Conservation (phyloP, 2,888 invertebrate genomes). For the Bellardia pandia region DNA sequence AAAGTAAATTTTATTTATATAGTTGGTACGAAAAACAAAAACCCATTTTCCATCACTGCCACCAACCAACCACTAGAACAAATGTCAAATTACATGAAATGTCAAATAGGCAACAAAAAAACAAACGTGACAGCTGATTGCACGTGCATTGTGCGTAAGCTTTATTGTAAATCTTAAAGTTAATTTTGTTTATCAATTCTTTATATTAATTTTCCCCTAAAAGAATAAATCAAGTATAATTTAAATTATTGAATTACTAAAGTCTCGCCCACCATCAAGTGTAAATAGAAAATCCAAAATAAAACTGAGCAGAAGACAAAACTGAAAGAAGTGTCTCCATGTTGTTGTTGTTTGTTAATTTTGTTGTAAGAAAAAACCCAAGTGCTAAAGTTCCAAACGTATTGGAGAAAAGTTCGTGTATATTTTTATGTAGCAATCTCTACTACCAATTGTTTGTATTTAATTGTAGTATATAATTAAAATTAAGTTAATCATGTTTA, state of each 20-base stretch:
- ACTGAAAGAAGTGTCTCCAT: neutral
- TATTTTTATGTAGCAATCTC: neutral
- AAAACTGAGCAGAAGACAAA: neutral
- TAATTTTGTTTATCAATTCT: slow-evolving; percentile 43
- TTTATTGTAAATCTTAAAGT: slow-evolving; percentile 38
- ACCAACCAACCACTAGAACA: slow-evolving; percentile 6
- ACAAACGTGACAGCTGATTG: slow-evolving; percentile 58
- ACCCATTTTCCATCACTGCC: too few species aligned
- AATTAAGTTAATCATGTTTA: slow-evolving; percentile 57
- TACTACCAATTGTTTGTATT: neutral
- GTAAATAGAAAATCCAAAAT: neutral
- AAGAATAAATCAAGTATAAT: neutral
- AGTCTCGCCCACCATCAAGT: neutral
- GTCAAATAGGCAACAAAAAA: slow-evolving; percentile 53
- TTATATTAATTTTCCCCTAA: neutral
- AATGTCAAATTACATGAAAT: slow-evolving; percentile 63
- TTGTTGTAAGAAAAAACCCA: neutral
- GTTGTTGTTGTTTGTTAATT: neutral
- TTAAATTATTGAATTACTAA: neutral
- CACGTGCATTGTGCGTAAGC: slow-evolving; percentile 39
- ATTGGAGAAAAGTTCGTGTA: neutral
- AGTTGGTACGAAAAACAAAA: too few species aligned
- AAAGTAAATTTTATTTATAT: too few species aligned
- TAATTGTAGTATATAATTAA: neutral
- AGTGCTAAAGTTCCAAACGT: slow-evolving; percentile 14